Conservation (phyloP, 1,140 invertebrate species). For the Hycleus cichorii region DNA sequence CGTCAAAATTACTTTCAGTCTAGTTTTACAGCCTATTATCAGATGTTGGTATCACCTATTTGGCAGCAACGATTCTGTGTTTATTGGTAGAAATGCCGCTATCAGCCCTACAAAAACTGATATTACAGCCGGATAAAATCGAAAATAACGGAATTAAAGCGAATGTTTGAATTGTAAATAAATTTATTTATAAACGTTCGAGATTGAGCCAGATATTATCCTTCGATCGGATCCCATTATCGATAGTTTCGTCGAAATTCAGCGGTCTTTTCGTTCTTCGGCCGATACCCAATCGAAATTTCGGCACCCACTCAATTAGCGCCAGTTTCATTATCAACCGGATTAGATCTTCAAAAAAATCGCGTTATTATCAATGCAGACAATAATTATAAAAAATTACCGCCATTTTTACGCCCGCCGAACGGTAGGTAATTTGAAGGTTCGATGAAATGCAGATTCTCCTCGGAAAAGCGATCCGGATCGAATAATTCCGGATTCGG, state of each 20-base stretch:
- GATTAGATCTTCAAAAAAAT: neutral
- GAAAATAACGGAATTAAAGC: neutral
- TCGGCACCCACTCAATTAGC: neutral
- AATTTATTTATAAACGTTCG: neutral
- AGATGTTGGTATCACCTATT: constrained; percentile 20
- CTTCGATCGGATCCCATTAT: neutral
- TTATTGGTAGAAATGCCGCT: constrained; percentile 29
- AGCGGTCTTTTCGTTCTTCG: neutral
- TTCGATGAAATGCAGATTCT: constrained; percentile 22
- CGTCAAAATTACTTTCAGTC: neutral
- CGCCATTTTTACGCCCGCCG: constrained; percentile 16
- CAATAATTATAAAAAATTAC: neutral
- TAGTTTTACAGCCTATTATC: constrained; percentile 18
- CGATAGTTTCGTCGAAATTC: constrained; percentile 1
- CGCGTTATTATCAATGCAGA: neutral
- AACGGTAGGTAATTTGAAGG: constrained; percentile 16
- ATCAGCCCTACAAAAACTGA: constrained; percentile 30
- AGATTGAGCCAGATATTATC: constrained; percentile 5
- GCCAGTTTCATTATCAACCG: neutral
- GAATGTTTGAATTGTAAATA: neutral
- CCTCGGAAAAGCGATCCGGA: constrained; percentile 29
- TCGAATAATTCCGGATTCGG: constrained; percentile 28
- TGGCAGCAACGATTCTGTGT: constrained; percentile 23
- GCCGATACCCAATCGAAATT: neutral
- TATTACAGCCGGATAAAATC: neutral